Percentiles rank a stretch among this genome's conserved stretches.
These are phyloP conservation scores for Anoplophora glabripennis DNA, from an alignment of 1,140 invertebrate species.

Conservation along the genomic window DNA sequence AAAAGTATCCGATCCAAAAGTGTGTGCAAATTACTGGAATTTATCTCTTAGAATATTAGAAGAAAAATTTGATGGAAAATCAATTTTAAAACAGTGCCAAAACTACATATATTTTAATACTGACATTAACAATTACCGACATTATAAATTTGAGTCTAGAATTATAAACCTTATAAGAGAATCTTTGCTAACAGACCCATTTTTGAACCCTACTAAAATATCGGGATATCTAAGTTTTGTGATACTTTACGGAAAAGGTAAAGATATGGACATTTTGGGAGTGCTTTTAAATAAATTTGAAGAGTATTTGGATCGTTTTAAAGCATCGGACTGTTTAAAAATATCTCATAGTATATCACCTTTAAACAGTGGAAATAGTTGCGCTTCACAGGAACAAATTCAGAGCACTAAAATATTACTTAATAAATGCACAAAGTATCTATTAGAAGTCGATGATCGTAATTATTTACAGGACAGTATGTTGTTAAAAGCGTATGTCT, in stretches of 20 bases:
- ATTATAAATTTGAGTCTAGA: conserved; percentile 49
- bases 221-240: conserved; percentile 49
- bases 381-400: neutral
- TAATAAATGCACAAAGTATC: conserved; percentile 5
- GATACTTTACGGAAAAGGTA: conserved; percentile 49
- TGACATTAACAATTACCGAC: conserved; percentile 52
- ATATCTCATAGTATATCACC: conserved; percentile 28
- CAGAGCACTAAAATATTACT: conserved; percentile 3
- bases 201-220: conserved; percentile 47
- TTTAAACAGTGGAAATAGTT: neutral
- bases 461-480: conserved; percentile 6
- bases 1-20: conserved; percentile 48
- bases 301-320: conserved; percentile 44
- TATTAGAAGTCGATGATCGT: conserved; percentile 1
- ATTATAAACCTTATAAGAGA: conserved; percentile 47
- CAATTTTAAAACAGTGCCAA: conserved; percentile 46
- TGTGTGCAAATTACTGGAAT: conserved; percentile 51
- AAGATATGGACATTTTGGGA: conserved; percentile 37
- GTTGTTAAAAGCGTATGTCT: conserved; percentile 17
- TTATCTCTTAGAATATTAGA: conserved; percentile 40
- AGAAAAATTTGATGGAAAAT: conserved; percentile 31
- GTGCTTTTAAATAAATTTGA: conserved; percentile 43
- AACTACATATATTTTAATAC: conserved; percentile 56
- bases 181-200: conserved; percentile 45
- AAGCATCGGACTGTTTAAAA: conserved; percentile 45